Percentiles rank a stretch among this genome's conserved stretches.
These are phyloP conservation scores for Caenorhabditis remanei DNA, from an alignment of 1,140 invertebrate genomes.

Conservation along the genomic window DNA sequence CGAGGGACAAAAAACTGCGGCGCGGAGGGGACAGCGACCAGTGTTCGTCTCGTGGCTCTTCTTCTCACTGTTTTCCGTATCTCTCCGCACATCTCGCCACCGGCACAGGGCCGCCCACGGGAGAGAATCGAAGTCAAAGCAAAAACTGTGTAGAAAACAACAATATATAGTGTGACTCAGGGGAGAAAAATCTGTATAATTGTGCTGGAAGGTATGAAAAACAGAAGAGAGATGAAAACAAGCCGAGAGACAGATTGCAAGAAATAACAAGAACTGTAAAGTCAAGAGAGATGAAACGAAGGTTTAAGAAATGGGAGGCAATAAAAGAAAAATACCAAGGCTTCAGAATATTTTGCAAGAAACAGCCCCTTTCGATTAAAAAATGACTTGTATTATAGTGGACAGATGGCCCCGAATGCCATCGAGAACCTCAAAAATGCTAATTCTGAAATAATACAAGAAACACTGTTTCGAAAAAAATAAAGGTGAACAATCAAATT, in stretches of 20 bases:
- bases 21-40: background rate
- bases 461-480: too few species aligned
- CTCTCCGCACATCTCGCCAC: conserved; percentile 33
- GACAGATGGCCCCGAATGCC: too few species aligned
- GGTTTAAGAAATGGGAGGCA: background rate
- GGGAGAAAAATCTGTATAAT: conserved; percentile 11
- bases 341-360: too few species aligned
- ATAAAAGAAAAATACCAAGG: background rate
- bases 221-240: background rate
- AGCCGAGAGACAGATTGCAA: background rate
- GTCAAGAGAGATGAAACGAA: background rate
- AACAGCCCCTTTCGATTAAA: too few species aligned
- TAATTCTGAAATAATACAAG: too few species aligned
- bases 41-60: conserved; percentile 14
- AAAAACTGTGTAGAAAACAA: conserved; percentile 40
- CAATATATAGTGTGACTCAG: conserved; percentile 35
- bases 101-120: conserved; percentile 19
- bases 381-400: too few species aligned
- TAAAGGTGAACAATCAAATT: too few species aligned
- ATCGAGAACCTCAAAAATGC: too few species aligned
- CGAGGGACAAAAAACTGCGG: background rate
- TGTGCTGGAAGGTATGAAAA: background rate
- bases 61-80: conserved; percentile 20
- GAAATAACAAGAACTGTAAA: background rate
- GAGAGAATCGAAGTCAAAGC: background rate